Evolutionary conservation across 2,888 invertebrate genomes (phyloP).

Genomic region (Philopedon plagiatum): DNA sequence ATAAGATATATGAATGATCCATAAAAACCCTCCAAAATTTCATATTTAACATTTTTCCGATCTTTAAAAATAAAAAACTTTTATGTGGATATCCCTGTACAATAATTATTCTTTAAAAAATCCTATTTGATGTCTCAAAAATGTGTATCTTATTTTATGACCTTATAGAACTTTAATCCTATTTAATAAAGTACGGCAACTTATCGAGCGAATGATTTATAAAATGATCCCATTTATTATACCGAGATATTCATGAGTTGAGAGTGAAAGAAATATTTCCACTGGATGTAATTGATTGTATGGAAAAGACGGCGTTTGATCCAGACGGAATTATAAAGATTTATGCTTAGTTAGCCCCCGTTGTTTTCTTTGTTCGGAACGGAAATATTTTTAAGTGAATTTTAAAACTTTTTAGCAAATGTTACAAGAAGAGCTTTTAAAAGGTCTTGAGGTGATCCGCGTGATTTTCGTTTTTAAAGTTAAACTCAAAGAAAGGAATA

Average conservation of each 20-base stretch:
- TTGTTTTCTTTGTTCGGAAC: conserved; percentile 41
- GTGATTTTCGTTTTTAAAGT: background rate
- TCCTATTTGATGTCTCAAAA: background rate
- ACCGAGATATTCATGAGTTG: conserved; percentile 61
- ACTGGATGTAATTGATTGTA: conserved; percentile 64
- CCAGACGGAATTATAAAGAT: conserved; percentile 62
- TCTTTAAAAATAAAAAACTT: too few species aligned
- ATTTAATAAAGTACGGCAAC: conserved; percentile 60
- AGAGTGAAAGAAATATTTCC: conserved; percentile 59
- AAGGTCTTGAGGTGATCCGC: background rate
- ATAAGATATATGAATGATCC: too few species aligned
- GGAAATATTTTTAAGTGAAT: conserved; percentile 34
- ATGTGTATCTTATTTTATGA: conserved; percentile 6
- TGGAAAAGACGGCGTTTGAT: conserved; percentile 63
- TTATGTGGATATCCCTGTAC: too few species aligned
- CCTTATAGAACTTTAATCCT: conserved; percentile 56
- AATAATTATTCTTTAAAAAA: background rate
- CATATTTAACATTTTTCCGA: too few species aligned
- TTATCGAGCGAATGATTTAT: conserved; percentile 63
- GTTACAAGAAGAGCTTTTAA: conserved; percentile 7
- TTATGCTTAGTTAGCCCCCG: conserved; percentile 55
- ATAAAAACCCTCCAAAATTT: too few species aligned
- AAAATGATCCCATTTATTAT: conserved; percentile 63
- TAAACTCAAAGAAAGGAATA: background rate
- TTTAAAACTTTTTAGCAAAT: conserved; percentile 28